Evolutionary conservation across 2,113 vertebrate species (phyloP).

Genomic region (Monopterus albus): DNA sequence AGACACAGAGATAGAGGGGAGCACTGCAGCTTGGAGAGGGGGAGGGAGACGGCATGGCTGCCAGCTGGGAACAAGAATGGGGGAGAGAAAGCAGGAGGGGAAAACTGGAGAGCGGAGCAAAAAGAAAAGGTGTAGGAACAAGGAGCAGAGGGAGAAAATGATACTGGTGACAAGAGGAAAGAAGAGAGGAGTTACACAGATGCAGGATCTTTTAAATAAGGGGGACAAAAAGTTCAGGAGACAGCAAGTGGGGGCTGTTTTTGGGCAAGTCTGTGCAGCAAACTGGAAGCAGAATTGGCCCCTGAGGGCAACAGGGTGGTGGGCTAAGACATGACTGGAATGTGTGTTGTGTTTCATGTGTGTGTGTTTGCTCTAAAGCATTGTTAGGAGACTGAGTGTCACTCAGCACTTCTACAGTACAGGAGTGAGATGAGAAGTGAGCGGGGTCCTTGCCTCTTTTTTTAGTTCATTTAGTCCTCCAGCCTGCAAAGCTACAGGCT

Average conservation of each 20-base stretch:
- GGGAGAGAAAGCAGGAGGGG: slow-evolving; percentile 32
- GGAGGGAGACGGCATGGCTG: slow-evolving; percentile 40
- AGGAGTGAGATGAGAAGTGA: background rate
- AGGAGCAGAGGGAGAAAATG: slow-evolving; percentile 11
- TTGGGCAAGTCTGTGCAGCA: slow-evolving; percentile 70
- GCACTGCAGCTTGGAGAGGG: slow-evolving; percentile 76
- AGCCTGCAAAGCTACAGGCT: background rate
- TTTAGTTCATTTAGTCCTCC: too few species aligned
- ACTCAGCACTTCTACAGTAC: background rate
- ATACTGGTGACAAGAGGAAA: slow-evolving; percentile 4
- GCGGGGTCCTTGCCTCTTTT: background rate
- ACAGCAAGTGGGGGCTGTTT: slow-evolving; percentile 24
- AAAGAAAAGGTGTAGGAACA: background rate
- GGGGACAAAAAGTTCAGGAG: slow-evolving; percentile 15
- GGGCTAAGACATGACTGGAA: slow-evolving; percentile 71
- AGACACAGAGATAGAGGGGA: slow-evolving; percentile 80
- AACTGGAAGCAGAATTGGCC: slow-evolving; percentile 61
- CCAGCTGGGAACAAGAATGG: slow-evolving; percentile 17
- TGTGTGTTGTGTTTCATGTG: slow-evolving; percentile 46
- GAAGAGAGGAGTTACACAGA: slow-evolving; percentile 3
- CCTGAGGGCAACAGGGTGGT: slow-evolving; percentile 45
- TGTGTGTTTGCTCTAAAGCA: slow-evolving; percentile 28
- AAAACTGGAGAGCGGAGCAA: slow-evolving; percentile 1
- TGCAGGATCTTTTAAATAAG: slow-evolving; percentile 2
- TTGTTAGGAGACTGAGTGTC: background rate